phyloP scores from a whole-genome alignment of 2,113 vertebrate genomes.

The Redunca redunca region DNA sequence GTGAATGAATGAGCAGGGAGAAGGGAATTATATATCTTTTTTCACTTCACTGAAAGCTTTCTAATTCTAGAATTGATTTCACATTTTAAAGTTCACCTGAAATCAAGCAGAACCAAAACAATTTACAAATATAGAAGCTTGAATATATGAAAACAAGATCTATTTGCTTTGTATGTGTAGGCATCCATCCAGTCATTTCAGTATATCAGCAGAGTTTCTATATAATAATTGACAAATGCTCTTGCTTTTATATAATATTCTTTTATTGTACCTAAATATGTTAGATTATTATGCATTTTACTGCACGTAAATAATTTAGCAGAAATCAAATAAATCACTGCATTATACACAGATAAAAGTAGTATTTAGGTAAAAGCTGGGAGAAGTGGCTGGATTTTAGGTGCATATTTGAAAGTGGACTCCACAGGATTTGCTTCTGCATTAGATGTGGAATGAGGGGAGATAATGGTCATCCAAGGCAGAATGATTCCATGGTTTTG shows the following conservation, averaged over 20 bases:
- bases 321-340: neutral
- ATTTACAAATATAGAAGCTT: slow-evolving; percentile 64
- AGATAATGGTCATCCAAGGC: neutral
- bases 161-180: neutral
- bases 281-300: neutral
- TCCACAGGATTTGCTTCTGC: neutral
- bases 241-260: neutral
- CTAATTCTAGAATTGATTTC: slow-evolving; percentile 66
- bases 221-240: neutral
- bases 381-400: neutral
- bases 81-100: slow-evolving; percentile 70
- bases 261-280: neutral
- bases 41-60: slow-evolving; percentile 60
- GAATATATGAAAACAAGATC: slow-evolving; percentile 58
- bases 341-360: neutral
- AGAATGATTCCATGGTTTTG: neutral
- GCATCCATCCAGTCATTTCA: neutral
- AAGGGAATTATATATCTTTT: slow-evolving; percentile 46
- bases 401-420: neutral
- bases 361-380: neutral
- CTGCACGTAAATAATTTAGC: neutral
- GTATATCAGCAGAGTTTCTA: neutral
- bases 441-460: neutral
- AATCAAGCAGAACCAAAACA: slow-evolving; percentile 71
- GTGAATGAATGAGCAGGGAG: neutral